These are phyloP conservation scores for Acanthosoma haemorrhoidale DNA, from an alignment of 2,888 invertebrate genomes.

Conservation along the genomic window DNA sequence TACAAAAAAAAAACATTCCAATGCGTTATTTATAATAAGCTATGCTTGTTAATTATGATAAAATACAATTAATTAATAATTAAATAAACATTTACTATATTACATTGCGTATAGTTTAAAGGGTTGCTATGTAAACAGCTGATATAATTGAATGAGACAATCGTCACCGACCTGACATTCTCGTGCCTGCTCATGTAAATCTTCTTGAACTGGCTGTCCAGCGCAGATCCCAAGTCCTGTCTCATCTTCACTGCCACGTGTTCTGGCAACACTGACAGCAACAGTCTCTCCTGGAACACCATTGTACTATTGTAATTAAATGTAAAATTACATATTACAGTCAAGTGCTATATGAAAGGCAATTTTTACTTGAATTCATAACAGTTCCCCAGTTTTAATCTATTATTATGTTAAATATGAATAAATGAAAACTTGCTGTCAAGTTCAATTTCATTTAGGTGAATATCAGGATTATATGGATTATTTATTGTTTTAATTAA, in stretches of 20 bases:
- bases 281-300: slow-evolving; percentile 70
- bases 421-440: too few species aligned
- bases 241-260: slow-evolving; percentile 96
- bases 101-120: too few species aligned
- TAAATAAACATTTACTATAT: too few species aligned
- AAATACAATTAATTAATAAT: neutral
- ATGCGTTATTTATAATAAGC: neutral
- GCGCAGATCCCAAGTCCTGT: slow-evolving; percentile 78
- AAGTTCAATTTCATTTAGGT: too few species aligned
- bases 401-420: too few species aligned
- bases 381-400: too few species aligned
- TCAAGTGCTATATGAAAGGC: too few species aligned
- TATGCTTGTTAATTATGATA: neutral
- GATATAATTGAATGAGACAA: too few species aligned
- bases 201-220: slow-evolving; percentile 92
- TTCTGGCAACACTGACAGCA: slow-evolving; percentile 89
- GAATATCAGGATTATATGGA: too few species aligned
- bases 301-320: slow-evolving; percentile 33
- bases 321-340: neutral
- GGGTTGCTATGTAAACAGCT: too few species aligned
- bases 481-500: too few species aligned
- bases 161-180: slow-evolving; percentile 71
- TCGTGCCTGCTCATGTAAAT: slow-evolving; percentile 96
- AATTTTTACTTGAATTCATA: too few species aligned
- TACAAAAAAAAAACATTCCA: neutral